A percentile compares a stretch with the other conserved stretches of the same genome.
Evolutionary conservation across 2,797 vertebrate genomes (phyloP).

Genomic region (Brachyalestes nurse): DNA sequence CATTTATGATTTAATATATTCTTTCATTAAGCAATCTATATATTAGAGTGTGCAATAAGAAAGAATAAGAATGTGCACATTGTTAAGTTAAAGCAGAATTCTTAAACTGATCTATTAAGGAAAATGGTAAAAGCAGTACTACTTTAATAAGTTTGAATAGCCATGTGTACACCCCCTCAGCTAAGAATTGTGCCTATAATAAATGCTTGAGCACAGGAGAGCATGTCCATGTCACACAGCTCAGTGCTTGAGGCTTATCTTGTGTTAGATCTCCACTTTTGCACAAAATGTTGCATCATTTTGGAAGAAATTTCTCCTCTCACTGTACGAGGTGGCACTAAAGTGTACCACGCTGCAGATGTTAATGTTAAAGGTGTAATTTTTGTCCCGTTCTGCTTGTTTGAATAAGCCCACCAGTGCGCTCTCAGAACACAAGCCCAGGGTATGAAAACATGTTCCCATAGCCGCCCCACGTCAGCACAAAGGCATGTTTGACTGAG

Average conservation of each 20-base stretch:
- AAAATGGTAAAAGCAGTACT: no score
- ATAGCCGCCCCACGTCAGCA: conserved; percentile 74
- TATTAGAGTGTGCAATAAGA: no score
- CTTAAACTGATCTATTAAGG: no score
- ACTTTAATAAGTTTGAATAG: no score
- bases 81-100: no score
- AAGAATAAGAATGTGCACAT: no score
- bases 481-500: conserved; percentile 76
- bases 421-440: conserved; percentile 55
- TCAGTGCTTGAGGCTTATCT: conserved; percentile 2
- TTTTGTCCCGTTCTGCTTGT: conserved; percentile 34
- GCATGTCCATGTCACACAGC: not conserved
- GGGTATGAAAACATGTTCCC: conserved; percentile 71
- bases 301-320: not conserved
- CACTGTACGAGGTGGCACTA: not conserved
- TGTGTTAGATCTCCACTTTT: not conserved
- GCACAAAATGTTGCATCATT: no score
- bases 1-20: no score
- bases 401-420: conserved; percentile 60
- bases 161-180: no score
- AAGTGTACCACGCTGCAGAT: not conserved
- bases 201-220: not conserved
- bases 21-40: no score
- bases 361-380: not conserved
- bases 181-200: not conserved